Conservation (phyloP, 2,888 invertebrate species). For the Venusia cambrica region DNA sequence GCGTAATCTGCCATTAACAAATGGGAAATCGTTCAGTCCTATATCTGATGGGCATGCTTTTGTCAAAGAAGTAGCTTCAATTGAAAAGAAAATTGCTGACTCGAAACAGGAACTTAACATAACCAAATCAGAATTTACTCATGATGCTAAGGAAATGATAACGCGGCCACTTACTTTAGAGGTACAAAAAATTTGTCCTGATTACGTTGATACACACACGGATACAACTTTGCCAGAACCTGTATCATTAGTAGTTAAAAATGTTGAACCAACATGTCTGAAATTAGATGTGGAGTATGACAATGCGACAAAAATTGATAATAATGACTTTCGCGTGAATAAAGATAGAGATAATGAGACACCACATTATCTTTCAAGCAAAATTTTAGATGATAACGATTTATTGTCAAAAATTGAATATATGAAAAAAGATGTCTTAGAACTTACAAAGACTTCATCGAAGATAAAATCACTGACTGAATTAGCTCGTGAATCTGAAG, state of each 20-base stretch:
- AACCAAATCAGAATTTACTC: conserved; percentile 22
- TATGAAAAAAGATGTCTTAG: conserved; percentile 26
- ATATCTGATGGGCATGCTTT: conserved; percentile 14
- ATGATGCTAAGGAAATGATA: neutral
- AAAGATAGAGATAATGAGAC: no score
- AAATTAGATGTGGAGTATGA: no score
- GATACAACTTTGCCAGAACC: no score
- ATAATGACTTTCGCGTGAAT: no score
- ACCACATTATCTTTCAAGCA: conserved; percentile 3
- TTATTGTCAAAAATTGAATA: conserved; percentile 13
- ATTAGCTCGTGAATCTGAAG: conserved; percentile 38
- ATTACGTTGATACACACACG: no score
- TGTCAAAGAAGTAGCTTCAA: conserved; percentile 18
- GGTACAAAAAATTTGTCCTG: conserved; percentile 1
- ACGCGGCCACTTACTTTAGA: conserved; percentile 7
- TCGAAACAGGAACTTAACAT: conserved; percentile 37
- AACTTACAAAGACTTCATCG: conserved; percentile 22
- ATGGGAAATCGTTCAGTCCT: conserved; percentile 18
- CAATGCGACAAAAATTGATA: no score
- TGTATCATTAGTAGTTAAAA: neutral
- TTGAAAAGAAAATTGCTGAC: conserved; percentile 17
- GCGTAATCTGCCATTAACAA: no score
- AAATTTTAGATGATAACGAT: conserved; percentile 2
- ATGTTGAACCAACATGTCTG: no score
- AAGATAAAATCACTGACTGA: conserved; percentile 31